A percentile compares a stretch with the other conserved stretches of the same genome.
Evolutionary conservation across 2,888 invertebrate genomes (phyloP).

Genomic region (Drosophila neutralis): DNA sequence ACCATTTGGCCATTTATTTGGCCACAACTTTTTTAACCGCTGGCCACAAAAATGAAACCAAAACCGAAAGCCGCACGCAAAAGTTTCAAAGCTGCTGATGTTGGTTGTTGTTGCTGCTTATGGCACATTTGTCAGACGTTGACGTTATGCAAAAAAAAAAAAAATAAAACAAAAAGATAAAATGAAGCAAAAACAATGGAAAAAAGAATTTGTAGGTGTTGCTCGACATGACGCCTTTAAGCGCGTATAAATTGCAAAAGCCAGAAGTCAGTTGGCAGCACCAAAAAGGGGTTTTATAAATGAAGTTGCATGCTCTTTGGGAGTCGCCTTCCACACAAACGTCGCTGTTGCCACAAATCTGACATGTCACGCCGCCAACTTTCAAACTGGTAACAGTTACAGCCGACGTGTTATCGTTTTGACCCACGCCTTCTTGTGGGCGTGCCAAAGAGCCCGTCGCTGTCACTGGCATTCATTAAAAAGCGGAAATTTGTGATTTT

Average conservation of each 20-base stretch:
- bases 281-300: slow-evolving; percentile 64
- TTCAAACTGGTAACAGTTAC: slow-evolving; percentile 51
- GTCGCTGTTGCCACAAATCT: slow-evolving; percentile 43
- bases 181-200: slow-evolving; percentile 34
- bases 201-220: slow-evolving; percentile 75
- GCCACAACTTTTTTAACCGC: slow-evolving; percentile 75
- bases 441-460: slow-evolving; percentile 23
- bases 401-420: slow-evolving; percentile 63
- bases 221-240: slow-evolving; percentile 77
- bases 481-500: slow-evolving; percentile 79
- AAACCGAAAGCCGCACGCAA: slow-evolving; percentile 70
- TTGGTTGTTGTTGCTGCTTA: slow-evolving; percentile 66
- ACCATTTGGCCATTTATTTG: slow-evolving; percentile 75
- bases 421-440: slow-evolving; percentile 50
- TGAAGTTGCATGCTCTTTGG: slow-evolving; percentile 67
- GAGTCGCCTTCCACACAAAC: slow-evolving; percentile 7
- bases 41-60: slow-evolving; percentile 63
- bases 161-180: slow-evolving; percentile 11
- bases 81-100: slow-evolving; percentile 53
- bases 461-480: slow-evolving; percentile 69
- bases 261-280: slow-evolving; percentile 63
- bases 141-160: slow-evolving; percentile 71
- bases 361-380: slow-evolving; percentile 73
- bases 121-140: slow-evolving; percentile 82
- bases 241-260: slow-evolving; percentile 77